Evolutionary conservation across 2,888 invertebrate genomes (phyloP).

Genomic region (Tenthredo mesomela): DNA sequence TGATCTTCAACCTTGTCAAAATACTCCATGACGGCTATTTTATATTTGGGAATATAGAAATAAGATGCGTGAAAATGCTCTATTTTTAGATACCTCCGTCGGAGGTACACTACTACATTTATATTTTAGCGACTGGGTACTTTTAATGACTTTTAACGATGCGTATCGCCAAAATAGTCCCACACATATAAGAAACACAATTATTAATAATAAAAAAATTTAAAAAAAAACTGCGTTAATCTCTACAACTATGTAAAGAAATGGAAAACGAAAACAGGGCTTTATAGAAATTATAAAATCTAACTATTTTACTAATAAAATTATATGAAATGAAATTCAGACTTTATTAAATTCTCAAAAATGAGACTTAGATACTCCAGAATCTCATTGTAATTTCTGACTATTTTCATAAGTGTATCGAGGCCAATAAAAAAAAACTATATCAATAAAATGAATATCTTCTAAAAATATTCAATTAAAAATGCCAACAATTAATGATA

Average conservation of each 20-base stretch:
- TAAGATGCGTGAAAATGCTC: conserved; percentile 70
- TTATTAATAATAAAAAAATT: neutral
- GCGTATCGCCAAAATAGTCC: conserved; percentile 15
- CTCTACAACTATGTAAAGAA: neutral
- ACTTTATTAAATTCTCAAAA: neutral
- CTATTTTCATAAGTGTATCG: neutral
- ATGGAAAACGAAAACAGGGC: neutral
- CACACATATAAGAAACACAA: neutral
- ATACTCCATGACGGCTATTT: conserved; percentile 61
- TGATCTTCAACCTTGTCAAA: conserved; percentile 43
- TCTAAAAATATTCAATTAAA: neutral
- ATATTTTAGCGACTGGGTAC: conserved; percentile 45
- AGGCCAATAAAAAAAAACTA: neutral
- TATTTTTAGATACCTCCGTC: conserved; percentile 74
- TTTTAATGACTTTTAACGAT: conserved; percentile 45
- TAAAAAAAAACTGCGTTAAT: neutral
- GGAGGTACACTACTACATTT: conserved; percentile 72
- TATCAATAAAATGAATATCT: neutral
- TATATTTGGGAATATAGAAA: conserved; percentile 67
- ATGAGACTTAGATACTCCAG: neutral
- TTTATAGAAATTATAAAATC: neutral
- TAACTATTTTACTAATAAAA: neutral
- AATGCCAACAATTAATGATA: neutral
- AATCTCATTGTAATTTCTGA: neutral
- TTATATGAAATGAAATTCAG: neutral